phyloP scores from a whole-genome alignment of 2,888 invertebrate genomes.

The Toxonevra muliebris region DNA sequence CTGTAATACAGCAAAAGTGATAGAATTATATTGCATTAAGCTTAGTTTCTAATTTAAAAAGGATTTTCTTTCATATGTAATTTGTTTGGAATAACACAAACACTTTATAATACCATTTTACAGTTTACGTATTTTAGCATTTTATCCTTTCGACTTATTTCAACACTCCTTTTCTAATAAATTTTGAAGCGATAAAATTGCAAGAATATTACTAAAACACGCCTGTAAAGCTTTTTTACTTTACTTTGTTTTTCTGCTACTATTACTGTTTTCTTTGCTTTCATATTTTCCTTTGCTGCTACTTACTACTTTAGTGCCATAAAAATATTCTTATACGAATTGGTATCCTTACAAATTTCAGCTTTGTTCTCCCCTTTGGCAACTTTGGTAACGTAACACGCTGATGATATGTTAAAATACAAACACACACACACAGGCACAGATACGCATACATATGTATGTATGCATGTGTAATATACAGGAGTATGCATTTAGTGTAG shows the following conservation, averaged over 20 bases:
- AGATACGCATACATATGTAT: not conserved
- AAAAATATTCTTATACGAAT: constrained; percentile 19
- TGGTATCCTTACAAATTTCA: too few relatives aligned
- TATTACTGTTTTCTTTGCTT: not conserved
- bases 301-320: constrained; percentile 32
- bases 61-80: too few relatives aligned
- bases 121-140: too few relatives aligned
- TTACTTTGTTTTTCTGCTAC: constrained; percentile 1
- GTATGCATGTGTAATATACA: constrained; percentile 13
- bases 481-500: constrained; percentile 39
- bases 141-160: not conserved
- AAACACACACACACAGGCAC: not conserved
- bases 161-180: constrained; percentile 23
- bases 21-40: too few relatives aligned
- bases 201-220: constrained; percentile 29
- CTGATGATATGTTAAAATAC: constrained; percentile 28
- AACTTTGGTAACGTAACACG: constrained; percentile 33
- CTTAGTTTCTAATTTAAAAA: too few relatives aligned
- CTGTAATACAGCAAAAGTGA: too few relatives aligned
- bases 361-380: constrained; percentile 4
- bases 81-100: too few relatives aligned
- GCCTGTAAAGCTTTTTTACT: not conserved
- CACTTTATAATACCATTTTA: too few relatives aligned
- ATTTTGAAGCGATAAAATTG: constrained; percentile 31
- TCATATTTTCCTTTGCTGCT: constrained; percentile 27